These are phyloP conservation scores for Agriotes lineatus DNA, from an alignment of 2,888 invertebrate species.

Conservation along the genomic window DNA sequence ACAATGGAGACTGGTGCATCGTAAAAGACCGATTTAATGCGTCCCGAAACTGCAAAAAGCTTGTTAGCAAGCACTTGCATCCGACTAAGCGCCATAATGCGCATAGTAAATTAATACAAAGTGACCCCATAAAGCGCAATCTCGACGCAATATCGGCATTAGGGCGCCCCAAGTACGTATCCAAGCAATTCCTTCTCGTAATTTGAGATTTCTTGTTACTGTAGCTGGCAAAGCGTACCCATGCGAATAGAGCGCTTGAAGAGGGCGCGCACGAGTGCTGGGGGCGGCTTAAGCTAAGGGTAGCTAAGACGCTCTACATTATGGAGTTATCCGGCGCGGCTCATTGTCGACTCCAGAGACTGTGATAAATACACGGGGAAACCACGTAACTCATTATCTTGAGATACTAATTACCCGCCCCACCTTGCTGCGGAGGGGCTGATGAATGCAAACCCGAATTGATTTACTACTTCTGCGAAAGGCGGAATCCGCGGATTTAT, in stretches of 20 bases:
- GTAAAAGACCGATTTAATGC: neutral
- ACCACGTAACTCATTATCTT: constrained; percentile 62
- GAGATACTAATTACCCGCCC: constrained; percentile 58
- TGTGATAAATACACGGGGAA: constrained; percentile 60
- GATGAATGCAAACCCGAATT: constrained; percentile 39
- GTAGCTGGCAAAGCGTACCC: constrained; percentile 35
- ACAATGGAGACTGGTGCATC: neutral
- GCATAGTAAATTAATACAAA: constrained; percentile 37
- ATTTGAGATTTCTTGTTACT: constrained; percentile 43
- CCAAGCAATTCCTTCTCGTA: constrained; percentile 41
- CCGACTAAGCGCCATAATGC: constrained; percentile 21
- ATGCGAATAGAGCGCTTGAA: constrained; percentile 37
- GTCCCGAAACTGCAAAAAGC: constrained; percentile 1
- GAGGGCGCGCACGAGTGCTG: constrained; percentile 26
- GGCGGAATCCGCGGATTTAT: constrained; percentile 14
- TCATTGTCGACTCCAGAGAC: constrained; percentile 60
- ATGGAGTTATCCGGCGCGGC: constrained; percentile 56
- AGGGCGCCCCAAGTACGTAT: constrained; percentile 32
- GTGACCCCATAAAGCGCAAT: constrained; percentile 35
- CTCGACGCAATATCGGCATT: constrained; percentile 34
- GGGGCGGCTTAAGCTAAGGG: constrained; percentile 32
- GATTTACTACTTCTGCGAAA: constrained; percentile 32
- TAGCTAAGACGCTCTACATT: constrained; percentile 49
- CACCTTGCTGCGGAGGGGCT: constrained; percentile 40
- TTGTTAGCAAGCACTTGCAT: constrained; percentile 2